Evolutionary conservation across 2,888 invertebrate genomes (phyloP).

Genomic region (Pollenia amentaria): DNA sequence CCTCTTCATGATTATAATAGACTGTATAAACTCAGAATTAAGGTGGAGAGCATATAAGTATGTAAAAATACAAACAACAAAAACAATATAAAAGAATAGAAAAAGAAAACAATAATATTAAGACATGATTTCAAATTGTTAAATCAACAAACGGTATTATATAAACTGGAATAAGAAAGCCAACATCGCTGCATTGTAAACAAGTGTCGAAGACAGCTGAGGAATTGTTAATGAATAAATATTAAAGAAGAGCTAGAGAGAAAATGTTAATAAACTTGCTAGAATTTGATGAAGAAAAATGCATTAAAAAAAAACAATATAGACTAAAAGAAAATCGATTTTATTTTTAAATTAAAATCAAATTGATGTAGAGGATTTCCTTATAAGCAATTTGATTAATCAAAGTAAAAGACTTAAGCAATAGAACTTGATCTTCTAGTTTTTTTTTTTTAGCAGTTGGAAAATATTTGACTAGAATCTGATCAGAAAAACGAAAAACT

Average conservation of each 20-base stretch:
- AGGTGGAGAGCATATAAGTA: slow-evolving; percentile 27
- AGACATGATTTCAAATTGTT: slow-evolving; percentile 39
- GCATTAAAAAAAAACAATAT: slow-evolving; percentile 1
- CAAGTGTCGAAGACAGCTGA: slow-evolving; percentile 31
- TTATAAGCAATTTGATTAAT: background rate
- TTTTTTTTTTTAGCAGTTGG: background rate
- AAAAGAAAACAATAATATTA: slow-evolving; percentile 15
- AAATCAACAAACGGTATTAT: slow-evolving; percentile 68
- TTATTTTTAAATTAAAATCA: slow-evolving; percentile 50
- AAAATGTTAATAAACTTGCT: slow-evolving; percentile 55
- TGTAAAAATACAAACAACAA: background rate
- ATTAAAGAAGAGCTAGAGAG: slow-evolving; percentile 17
- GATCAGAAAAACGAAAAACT: slow-evolving; percentile 7
- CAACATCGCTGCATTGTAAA: background rate
- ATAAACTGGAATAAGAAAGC: slow-evolving; percentile 57
- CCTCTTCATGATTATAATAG: slow-evolving; percentile 29
- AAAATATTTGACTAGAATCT: background rate
- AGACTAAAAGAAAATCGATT: slow-evolving; percentile 34
- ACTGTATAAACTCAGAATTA: slow-evolving; percentile 45
- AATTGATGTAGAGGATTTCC: background rate
- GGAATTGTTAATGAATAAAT: slow-evolving; percentile 26
- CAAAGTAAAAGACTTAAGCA: slow-evolving; percentile 77
- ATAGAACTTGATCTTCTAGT: slow-evolving; percentile 70
- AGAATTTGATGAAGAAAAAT: slow-evolving; percentile 31
- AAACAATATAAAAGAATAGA: background rate